Evolutionary conservation across 2,888 invertebrate genomes (phyloP), one percentile per base, ranked within the genome.

Genomic region (Nomada hirtipes): DNA sequence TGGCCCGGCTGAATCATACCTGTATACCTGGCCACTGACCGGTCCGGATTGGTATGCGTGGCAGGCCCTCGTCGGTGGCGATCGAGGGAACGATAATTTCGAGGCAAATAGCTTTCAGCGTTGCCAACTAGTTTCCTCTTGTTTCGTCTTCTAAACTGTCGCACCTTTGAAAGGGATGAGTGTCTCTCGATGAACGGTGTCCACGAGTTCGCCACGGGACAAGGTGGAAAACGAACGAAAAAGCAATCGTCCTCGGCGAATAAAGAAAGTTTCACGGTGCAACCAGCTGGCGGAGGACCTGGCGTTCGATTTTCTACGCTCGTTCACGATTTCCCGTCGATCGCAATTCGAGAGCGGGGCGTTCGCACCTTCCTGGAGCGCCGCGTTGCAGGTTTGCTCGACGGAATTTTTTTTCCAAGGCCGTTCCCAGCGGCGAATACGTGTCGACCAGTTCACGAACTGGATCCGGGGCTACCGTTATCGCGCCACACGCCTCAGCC

Each of bases 401-500:
- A 64, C 11, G 75, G 70, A 26, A 65, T 69, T 73, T 82, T 76
- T 82, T 67, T 15, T 57, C 68, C 75, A 82, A 82, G 82, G 76
- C 59, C 78, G 78, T 82, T 60, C 50, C 36, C 57, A 74, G 55
- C 70, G 55, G 59, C 47, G 72, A 81, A 78, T 69, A 71, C 74
- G 78, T 53, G 79, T 79, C 74, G 74, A 74, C 76, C 79, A 76
- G 77, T 83, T 83, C 26, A 64, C 79, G 71, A 77, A 83, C 79
- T 80, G 84, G 79, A 79, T 72, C 65, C 52, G 53, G 59, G 23
- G 69, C 72, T 83, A 77, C 83, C 79, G 77, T 80, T 83, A 84
- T 70, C 84, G 55, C 59, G 53, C 42, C 59, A 55, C 79, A 47
- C 53, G 65, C 44, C 60, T 53, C 74, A 13, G 9, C 55, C 47